Base-by-base conservation (phyloP, 2,888 invertebrate genomes). In the Machimus rusticus region DNA sequence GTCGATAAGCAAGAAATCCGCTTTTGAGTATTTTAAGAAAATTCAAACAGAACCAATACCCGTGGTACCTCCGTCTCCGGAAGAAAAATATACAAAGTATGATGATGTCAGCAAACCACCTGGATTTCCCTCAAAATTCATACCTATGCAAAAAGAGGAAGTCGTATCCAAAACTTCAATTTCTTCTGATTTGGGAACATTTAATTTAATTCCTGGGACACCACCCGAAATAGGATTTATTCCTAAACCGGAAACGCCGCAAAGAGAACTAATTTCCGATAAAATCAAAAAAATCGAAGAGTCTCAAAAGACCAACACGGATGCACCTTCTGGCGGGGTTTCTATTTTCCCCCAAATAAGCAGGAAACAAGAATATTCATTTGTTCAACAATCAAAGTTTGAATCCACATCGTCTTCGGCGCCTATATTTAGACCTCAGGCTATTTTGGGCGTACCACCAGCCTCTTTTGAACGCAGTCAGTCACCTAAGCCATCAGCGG, bases 201-300 rank as follows among this genome's bases (percentile, higher is more conserved):
- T 95, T 79, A 93, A 94, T 90, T 91, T 96, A 2, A 93, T 94
- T 86, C 95, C 95, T 0, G 96, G 95, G 90, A 95, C 95, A n/a
- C 95, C 96, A 12, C 95, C 96, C 51, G 95, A 95, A 92, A 95
- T 95, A 78, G 94, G 95, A 57, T 95, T 94, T 89, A 94, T 94
- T 82, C 74, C 95, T 0, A 94, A 94, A 90, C 90, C 90, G 6
- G 90, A 90, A 88, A 89, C 93, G 90, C 89, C 93, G 91, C 90
- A 93, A 89, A 92, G 93, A 86, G 94, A 94, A 78, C 93, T 94
- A 76, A 93, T 95, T 43, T 93, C 94, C n/a, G 93, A 94, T 34
- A 94, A 94, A 90, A 94, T 95, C 1, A 95, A 94, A 90, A 94
- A 94, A 89, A 91, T 95, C 16, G 94, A 95, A 90, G 94, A 95